Conservation (phyloP, 2,888 invertebrate genomes). For the Pseudolycoriella hygida region DNA sequence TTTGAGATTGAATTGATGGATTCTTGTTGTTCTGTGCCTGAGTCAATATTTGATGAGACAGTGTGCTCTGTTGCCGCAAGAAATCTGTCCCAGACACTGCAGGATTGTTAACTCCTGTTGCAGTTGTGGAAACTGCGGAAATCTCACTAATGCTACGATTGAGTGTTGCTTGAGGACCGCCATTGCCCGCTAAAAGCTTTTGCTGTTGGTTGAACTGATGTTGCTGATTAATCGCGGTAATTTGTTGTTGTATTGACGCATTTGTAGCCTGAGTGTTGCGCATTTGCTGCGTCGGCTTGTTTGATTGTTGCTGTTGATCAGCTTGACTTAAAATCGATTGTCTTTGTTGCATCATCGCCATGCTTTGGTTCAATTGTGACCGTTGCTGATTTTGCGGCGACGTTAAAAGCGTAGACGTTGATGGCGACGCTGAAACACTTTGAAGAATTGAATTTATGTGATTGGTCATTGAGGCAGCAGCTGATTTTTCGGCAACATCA, state of each 20-base stretch:
- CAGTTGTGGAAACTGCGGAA: slow-evolving; percentile 12
- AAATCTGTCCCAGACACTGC: slow-evolving; percentile 12
- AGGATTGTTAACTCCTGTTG: slow-evolving; percentile 13
- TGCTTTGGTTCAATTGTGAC: background rate
- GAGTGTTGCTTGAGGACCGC: background rate
- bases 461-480: background rate
- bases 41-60: slow-evolving; percentile 3
- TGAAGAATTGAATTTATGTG: background rate
- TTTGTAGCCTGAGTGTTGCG: slow-evolving; percentile 6
- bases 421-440: background rate
- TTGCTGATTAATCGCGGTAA: slow-evolving; percentile 5
- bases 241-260: slow-evolving; percentile 5
- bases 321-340: slow-evolving; percentile 13
- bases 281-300: background rate
- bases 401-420: too few relatives aligned
- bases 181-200: background rate
- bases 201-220: slow-evolving; percentile 6
- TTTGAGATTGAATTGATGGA: background rate
- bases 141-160: slow-evolving; percentile 4
- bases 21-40: background rate
- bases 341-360: slow-evolving; percentile 17
- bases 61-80: slow-evolving; percentile 8
- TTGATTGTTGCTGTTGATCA: slow-evolving; percentile 10
- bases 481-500: background rate
- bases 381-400: too few relatives aligned